A percentile compares a stretch with the other conserved stretches of the same genome.
Evolutionary conservation across 1,140 invertebrate species (phyloP).

Genomic region (Gryon sp.): DNA sequence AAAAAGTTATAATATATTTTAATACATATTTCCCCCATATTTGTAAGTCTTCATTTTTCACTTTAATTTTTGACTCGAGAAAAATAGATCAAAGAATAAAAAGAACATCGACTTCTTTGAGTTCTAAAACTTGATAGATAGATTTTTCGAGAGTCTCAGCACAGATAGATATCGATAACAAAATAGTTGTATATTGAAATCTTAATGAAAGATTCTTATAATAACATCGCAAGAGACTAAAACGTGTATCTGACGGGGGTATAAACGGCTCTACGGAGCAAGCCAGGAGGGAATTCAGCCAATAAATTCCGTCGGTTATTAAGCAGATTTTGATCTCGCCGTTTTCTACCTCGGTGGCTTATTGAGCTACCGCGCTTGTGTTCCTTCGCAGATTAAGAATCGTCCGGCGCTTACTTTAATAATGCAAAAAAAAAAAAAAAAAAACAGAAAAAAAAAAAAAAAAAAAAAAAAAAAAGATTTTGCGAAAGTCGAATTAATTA

Average conservation of each 20-base stretch:
- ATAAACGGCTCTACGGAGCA: constrained; percentile 44
- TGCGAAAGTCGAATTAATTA: constrained; percentile 45
- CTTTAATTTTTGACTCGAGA: too few species aligned
- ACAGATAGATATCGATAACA: neutral
- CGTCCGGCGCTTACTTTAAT: constrained; percentile 22
- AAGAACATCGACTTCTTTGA: neutral
- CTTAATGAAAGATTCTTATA: constrained; percentile 64
- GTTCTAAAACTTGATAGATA: too few species aligned
- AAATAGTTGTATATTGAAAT: constrained; percentile 50
- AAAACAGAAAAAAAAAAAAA: too few species aligned
- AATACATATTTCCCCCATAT: too few species aligned
- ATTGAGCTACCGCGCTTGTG: constrained; percentile 38
- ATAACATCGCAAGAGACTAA: constrained; percentile 51
- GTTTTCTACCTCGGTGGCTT: constrained; percentile 57
- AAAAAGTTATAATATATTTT: too few species aligned
- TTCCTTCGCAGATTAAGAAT: constrained; percentile 31
- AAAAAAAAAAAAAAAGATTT: too few species aligned
- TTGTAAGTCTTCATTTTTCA: too few species aligned
- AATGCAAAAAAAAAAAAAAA: too few species aligned
- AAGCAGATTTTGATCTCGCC: constrained; percentile 61
- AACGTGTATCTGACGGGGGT: constrained; percentile 21
- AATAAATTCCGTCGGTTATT: constrained; percentile 67
- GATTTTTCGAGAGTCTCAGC: too few species aligned
- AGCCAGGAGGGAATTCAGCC: constrained; percentile 50
- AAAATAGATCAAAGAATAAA: neutral